These are phyloP conservation scores for Ochropleura leucogaster DNA, from an alignment of 2,888 invertebrate species.

Conservation along the genomic window DNA sequence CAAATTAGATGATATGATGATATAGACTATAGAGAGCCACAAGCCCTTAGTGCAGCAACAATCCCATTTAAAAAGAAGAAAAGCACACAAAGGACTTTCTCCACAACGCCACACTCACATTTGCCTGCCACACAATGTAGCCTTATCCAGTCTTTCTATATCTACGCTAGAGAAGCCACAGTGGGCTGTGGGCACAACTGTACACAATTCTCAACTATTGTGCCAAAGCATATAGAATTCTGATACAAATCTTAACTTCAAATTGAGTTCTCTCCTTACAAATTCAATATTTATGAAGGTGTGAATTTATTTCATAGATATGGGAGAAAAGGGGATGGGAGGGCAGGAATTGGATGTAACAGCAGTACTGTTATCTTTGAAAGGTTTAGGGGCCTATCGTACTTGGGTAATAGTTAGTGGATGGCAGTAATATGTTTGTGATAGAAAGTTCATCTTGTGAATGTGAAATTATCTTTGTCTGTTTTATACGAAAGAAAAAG, in stretches of 20 bases:
- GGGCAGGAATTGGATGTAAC: conserved; percentile 13
- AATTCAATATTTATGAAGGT: conserved; percentile 56
- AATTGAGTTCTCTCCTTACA: conserved; percentile 71
- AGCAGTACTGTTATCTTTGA: conserved; percentile 30
- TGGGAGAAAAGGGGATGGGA: conserved; percentile 8
- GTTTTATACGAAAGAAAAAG: not conserved
- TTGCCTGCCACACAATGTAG: conserved; percentile 41
- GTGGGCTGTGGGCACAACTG: conserved; percentile 74
- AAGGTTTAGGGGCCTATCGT: not conserved
- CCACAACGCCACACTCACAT: conserved; percentile 25
- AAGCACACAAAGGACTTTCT: conserved; percentile 28
- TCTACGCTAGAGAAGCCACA: conserved; percentile 56
- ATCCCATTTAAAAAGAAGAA: conserved; percentile 33
- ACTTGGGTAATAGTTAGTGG: conserved; percentile 5
- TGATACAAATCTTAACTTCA: conserved; percentile 76
- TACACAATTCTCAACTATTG: conserved; percentile 81
- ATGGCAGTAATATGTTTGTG: not conserved
- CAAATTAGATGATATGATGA: not conserved
- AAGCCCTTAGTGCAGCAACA: conserved; percentile 36
- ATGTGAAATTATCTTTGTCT: not conserved
- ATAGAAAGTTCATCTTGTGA: not conserved
- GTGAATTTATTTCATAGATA: conserved; percentile 51
- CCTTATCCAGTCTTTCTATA: conserved; percentile 57
- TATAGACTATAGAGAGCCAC: conserved; percentile 3
- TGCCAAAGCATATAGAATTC: conserved; percentile 63